phyloP scores from a whole-genome alignment of 1,140 invertebrate species.

The Spodoptera frugiperda region DNA sequence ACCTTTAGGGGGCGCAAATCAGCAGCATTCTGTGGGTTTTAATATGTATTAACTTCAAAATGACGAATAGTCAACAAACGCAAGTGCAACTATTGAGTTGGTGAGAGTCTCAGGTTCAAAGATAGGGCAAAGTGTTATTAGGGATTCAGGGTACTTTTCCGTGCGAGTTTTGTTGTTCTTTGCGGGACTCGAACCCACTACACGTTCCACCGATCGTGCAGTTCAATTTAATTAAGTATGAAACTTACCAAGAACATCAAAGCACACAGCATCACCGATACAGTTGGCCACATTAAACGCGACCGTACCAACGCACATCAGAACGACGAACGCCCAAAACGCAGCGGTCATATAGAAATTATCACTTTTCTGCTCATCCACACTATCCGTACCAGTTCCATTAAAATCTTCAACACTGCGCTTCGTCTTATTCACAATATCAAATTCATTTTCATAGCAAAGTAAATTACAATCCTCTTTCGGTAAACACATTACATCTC shows the following conservation, averaged over 20 bases:
- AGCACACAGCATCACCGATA: constrained; percentile 93
- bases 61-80: no score
- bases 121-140: no score
- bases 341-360: constrained; percentile 85
- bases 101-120: no score
- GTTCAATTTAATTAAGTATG: no score
- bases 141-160: no score
- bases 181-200: no score
- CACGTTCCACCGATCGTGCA: no score
- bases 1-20: no score
- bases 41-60: no score
- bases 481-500: constrained; percentile 66
- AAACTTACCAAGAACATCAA: constrained; percentile 91
- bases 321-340: constrained; percentile 91
- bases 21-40: no score
- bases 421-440: constrained; percentile 53
- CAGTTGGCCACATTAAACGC: constrained; percentile 92
- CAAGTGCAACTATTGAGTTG: no score
- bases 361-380: constrained; percentile 46
- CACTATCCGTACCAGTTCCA: constrained; percentile 34
- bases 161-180: no score
- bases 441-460: constrained; percentile 66
- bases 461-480: constrained; percentile 69
- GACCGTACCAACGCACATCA: constrained; percentile 91
- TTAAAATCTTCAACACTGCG: constrained; percentile 42